These are phyloP conservation scores for Cryptophagus acutangulus DNA, from an alignment of 2,888 invertebrate genomes.

Conservation along the genomic window DNA sequence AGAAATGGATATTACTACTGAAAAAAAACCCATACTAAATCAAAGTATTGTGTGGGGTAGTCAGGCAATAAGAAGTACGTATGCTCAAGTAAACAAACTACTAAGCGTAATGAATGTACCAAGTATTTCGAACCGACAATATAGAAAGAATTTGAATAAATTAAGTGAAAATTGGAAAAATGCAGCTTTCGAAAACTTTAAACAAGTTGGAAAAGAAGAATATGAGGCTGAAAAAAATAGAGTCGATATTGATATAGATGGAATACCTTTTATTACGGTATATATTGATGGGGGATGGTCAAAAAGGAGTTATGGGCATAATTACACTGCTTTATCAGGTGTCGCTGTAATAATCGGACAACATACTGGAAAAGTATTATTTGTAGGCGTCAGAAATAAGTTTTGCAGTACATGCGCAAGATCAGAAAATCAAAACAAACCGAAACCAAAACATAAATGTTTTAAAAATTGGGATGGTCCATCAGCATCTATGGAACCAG, in stretches of 20 bases:
- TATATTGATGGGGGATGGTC: conserved; percentile 19
- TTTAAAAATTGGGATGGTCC: conserved; percentile 23
- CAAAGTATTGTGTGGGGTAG: too few relatives aligned
- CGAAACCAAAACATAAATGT: conserved; percentile 18
- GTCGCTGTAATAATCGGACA: conserved; percentile 20
- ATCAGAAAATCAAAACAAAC: conserved; percentile 6
- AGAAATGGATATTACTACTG: too few relatives aligned
- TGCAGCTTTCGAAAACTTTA: too few relatives aligned
- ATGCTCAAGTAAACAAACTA: too few relatives aligned
- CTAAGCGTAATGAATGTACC: too few relatives aligned
- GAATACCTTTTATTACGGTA: conserved; percentile 19
- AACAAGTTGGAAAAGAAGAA: conserved; percentile 6
- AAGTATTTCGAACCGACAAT: too few relatives aligned
- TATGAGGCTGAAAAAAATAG: conserved; percentile 5
- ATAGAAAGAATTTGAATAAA: too few relatives aligned
- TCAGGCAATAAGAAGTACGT: too few relatives aligned
- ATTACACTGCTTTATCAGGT: conserved; percentile 17
- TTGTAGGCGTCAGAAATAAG: conserved; percentile 22
- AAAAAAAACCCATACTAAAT: too few relatives aligned
- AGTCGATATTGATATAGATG: conserved; percentile 11
- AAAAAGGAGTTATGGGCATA: conserved; percentile 17
- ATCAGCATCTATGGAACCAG: conserved; percentile 20
- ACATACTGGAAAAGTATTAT: conserved; percentile 18
- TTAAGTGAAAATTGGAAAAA: too few relatives aligned
- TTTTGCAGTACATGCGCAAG: conserved; percentile 18